Conservation (phyloP, 2,113 vertebrate genomes). For the Bucco capensis region DNA sequence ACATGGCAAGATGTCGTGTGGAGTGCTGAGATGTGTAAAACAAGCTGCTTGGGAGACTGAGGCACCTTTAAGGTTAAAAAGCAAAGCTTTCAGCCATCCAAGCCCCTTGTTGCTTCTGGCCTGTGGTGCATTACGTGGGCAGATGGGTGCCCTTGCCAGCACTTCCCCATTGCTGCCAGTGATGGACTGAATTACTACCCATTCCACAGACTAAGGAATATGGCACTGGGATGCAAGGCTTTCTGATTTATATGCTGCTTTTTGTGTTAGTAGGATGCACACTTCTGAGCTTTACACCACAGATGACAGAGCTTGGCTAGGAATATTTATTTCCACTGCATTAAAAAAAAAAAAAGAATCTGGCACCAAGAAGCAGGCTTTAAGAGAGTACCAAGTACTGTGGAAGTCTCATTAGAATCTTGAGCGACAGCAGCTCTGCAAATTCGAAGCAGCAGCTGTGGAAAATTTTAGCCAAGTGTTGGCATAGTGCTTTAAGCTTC, state of each 20-base stretch:
- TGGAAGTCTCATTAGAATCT: neutral
- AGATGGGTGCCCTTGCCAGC: neutral
- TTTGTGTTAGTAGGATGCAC: neutral
- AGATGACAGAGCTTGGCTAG: neutral
- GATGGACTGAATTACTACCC: neutral
- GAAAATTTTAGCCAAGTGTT: neutral
- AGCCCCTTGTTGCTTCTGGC: neutral
- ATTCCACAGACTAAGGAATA: neutral
- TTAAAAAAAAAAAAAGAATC: neutral
- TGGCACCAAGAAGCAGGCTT: neutral
- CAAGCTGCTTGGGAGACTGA: neutral
- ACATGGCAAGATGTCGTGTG: neutral
- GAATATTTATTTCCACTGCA: neutral
- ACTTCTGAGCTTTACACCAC: neutral
- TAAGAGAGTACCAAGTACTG: neutral
- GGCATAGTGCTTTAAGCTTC: neutral
- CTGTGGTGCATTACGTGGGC: rapidly evolving
- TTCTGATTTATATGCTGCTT: neutral
- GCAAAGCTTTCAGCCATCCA: neutral
- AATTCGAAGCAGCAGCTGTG: neutral
- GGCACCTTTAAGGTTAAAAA: neutral
- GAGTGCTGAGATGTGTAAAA: neutral
- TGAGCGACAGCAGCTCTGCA: neutral
- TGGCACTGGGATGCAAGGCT: neutral
- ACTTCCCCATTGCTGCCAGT: neutral